Base-by-base conservation (phyloP, 1,140 invertebrate genomes). In the Penaeus indicus region DNA sequence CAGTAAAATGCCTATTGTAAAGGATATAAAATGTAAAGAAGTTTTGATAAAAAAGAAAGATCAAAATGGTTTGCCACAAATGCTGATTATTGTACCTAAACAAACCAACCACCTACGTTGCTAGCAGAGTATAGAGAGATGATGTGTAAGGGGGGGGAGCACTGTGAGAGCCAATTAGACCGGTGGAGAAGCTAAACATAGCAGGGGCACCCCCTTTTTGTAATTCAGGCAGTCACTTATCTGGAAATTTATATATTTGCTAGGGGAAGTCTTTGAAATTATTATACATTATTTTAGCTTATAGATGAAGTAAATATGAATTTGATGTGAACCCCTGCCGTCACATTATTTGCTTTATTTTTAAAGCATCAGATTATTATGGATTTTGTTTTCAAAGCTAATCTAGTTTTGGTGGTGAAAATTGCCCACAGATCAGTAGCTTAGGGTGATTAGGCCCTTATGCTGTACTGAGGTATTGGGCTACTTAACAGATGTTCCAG, bases 1-100 rank as follows among this genome's bases (percentile, higher is more conserved):
- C 86, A 88, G 86, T 88, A 75, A 72, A 69, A 80, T 87, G 64
- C 78, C 67, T 87, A 82, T 27, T 81, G 85, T 87, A 81, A 54
- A 87, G 75, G 75, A 72, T 21, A 62, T 77, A 72, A 78, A 67
- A 67, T 27, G 25, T 47, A 84, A 60, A 69, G 62, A 47, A 25
- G 63, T 82, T 87, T 80, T 72, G 77, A 69, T 54, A 54, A 84
- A 21, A 10, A 25, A 81, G 18, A 61, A 18, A 42, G 72, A 64
- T 61, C 10, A 18, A 11, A 54, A 54, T 54, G 47, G 47, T 85
- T 72, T 77, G 62, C 69, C 69, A 67, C 54, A 85, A 75, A 75
- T 18, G 60, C 67, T 32, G 67, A 69, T 72, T 75, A 42, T 75
- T 72, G 84, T 69, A 75, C 69, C 67, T 54, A 85, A 38, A 19